Percentiles rank a stretch among this genome's conserved stretches.
Evolutionary conservation across 2,888 invertebrate genomes (phyloP).

Genomic region (Temnothorax unifasciatus): DNA sequence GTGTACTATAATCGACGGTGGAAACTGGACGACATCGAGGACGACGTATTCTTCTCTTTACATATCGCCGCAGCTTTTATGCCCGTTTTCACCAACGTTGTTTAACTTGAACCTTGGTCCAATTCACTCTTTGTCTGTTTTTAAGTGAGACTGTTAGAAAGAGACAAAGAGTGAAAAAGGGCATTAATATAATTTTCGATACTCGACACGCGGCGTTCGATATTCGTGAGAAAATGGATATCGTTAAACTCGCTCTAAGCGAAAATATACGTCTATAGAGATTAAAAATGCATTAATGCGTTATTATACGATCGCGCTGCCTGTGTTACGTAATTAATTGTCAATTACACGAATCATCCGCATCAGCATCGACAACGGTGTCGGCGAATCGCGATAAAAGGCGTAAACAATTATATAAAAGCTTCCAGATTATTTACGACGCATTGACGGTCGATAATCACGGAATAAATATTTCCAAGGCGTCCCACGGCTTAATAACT

Average conservation of each 20-base stretch:
- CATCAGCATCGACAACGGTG: neutral
- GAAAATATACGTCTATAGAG: neutral
- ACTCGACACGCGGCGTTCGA: neutral
- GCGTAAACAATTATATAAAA: constrained; percentile 24
- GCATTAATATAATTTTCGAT: constrained; percentile 1
- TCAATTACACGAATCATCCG: constrained; percentile 9
- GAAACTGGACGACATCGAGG: neutral
- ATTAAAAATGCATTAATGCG: neutral
- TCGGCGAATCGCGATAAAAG: constrained; percentile 6
- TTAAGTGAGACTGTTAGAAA: too few species aligned
- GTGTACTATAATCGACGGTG: constrained; percentile 2
- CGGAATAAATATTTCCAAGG: constrained; percentile 33
- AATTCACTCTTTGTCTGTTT: too few species aligned
- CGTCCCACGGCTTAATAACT: constrained; percentile 8
- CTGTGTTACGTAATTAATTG: constrained; percentile 19
- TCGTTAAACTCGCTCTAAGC: neutral
- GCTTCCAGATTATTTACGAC: constrained; percentile 16
- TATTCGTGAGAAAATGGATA: neutral
- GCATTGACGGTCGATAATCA: constrained; percentile 27
- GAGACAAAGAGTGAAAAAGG: too few species aligned
- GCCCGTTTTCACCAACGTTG: too few species aligned
- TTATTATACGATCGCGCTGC: neutral
- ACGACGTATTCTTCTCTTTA: neutral
- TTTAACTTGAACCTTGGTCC: too few species aligned
- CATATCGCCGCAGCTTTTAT: neutral